Percentiles rank a stretch among this genome's conserved stretches.
phyloP scores from a whole-genome alignment of 2,888 invertebrate genomes.

The Agapetus fuscipes region DNA sequence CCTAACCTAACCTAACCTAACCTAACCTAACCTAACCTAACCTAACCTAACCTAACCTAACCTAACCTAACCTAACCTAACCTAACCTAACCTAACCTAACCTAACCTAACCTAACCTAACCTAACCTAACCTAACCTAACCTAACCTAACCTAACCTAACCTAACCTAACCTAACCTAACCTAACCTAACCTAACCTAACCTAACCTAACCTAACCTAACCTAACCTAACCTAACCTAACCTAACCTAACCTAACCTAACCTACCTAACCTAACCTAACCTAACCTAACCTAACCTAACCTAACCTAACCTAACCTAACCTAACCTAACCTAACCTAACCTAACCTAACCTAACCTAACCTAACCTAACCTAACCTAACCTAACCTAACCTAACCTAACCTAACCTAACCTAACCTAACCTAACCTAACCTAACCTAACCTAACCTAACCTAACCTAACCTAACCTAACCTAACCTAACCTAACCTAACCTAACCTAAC shows the following conservation, averaged over 20 bases:
- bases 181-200: constrained; percentile 24
- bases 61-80: constrained; percentile 24
- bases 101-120: constrained; percentile 25
- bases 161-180: too few relatives aligned
- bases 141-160: constrained; percentile 24
- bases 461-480: too few relatives aligned
- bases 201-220: constrained; percentile 24
- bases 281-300: constrained; percentile 28
- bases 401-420: too few relatives aligned
- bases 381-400: too few relatives aligned
- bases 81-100: constrained; percentile 25
- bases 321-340: too few relatives aligned
- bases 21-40: constrained; percentile 24
- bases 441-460: too few relatives aligned
- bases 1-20: constrained; percentile 26
- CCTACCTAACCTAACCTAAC: constrained; percentile 29
- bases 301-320: constrained; percentile 28
- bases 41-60: constrained; percentile 22
- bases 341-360: too few relatives aligned
- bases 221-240: constrained; percentile 27
- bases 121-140: constrained; percentile 24
- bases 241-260: too few relatives aligned
- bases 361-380: too few relatives aligned
- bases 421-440: too few relatives aligned
- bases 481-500: constrained; percentile 26